Evolutionary conservation across 2,888 invertebrate genomes (phyloP), one percentile per base, ranked within the genome.

Genomic region (Prosapia bicincta): DNA sequence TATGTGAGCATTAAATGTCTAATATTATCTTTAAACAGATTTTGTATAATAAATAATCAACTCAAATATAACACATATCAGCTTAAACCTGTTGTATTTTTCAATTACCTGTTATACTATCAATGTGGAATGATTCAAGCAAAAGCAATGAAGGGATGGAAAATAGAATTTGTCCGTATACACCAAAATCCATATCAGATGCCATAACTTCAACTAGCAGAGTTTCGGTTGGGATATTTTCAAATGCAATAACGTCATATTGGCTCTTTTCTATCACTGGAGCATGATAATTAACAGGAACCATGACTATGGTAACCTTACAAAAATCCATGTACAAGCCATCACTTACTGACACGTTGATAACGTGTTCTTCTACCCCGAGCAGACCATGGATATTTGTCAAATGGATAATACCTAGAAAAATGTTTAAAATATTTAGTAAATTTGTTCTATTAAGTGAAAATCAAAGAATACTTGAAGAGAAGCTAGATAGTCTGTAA

Each of bases 201-300:
- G 97, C 97, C n/a, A 88, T 88, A 54, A 96, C 91, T 78, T 89
- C 89, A 83, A 93, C 90, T 79, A 96, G 96, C 65, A 90, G 86
- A 3, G 93, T 89, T 76, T 93, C 95, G 66, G 91, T 87, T 13
- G 92, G 90, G 82, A 90, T 89, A 85, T 95, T 96, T 86, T 98
- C 98, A 75, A 86, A 87, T 78, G 98, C 92, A 80, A 86, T 87
- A 72, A 92, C 93, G 78, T 88, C 86, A 79, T 92, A 86, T 80
- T 95, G 94, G 82, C 92, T 93, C 84, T 93, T 93, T 72, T 89
- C 88, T 85, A 98, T 98, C 79, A 88, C 87, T 0, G 97, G 97
- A 74, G 95, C 88, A 85, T 92, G 90, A 86, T 98, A 97, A 86
- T 98, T 96, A 23, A 97, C 97, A 86, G 98, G 97, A 80, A 94